Base-by-base conservation (phyloP, 2,888 invertebrate genomes). In the Drosophila borealis region DNA sequence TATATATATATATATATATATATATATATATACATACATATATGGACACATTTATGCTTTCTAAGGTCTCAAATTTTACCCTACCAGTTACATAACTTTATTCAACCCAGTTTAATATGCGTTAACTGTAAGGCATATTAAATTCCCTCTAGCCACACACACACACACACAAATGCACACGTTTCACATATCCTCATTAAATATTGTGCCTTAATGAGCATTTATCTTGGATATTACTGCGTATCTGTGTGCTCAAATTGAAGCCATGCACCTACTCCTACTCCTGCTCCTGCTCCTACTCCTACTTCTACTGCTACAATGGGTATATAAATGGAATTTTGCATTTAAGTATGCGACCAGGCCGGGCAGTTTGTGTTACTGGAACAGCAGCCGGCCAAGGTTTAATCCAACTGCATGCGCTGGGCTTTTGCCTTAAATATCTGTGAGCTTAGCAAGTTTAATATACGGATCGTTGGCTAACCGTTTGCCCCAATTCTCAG, bases 111-210 rank as follows among this genome's bases (percentile, higher is more conserved):
- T 49, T 45, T 61, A 29, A 29, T 29, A 29, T 29, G 29, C 29
- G 29, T 29, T 29, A 29, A 8, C 29, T 3, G 17, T 6, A n/a
- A 17, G 11, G 39, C 36, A 45, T 21, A 41, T 48, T 39, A n/a
- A 41, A 10, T 21, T 8, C 10, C 11, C n/a, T 17, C 4, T 10
- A 13, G 5, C 9, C 10, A 4, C 19, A n/a, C 4, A 29, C 3
- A 36, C 10, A 11, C 6, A 37, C 13, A 6, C 46, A 10, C 9
- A 44, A 13, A 39, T 17, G n/a, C 36, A 34, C 55, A 39, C 44
- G 60, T 60, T 71, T 62, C 42, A 69, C 76, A 85, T 85, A 79
- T 75, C 64, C 57, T 85, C 83, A 70, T 88, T 88, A 88, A 88
- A 85, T 72, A 70, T 85, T 72, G 54, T 44, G 59, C 59, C 50